These are phyloP conservation scores for Salticus scenicus DNA, from an alignment of 2,888 invertebrate species.

Conservation along the genomic window DNA sequence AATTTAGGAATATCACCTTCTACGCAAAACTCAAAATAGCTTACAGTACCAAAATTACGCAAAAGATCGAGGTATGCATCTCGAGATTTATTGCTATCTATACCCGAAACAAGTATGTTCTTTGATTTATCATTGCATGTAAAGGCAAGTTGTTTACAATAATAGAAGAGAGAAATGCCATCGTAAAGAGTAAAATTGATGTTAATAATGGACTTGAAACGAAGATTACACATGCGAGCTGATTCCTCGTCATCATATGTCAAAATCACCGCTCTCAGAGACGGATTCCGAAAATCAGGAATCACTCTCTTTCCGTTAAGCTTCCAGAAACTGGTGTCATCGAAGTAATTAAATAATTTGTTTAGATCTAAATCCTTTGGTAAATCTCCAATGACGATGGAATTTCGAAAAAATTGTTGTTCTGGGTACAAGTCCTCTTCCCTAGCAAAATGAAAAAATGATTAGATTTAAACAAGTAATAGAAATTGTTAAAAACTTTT, in stretches of 20 bases:
- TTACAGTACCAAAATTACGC: conserved; percentile 19
- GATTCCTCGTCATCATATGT: conserved; percentile 25
- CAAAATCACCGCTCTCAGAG: conserved; percentile 26
- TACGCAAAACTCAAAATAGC: conserved; percentile 28
- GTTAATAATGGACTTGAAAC: background rate
- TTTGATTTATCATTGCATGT: conserved; percentile 18
- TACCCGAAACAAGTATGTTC: conserved; percentile 19
- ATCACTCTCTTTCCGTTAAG: conserved; percentile 2
- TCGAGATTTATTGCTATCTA: conserved; percentile 8
- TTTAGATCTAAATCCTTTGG: background rate
- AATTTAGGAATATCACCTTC: conserved; percentile 28
- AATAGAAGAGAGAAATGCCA: conserved; percentile 14
- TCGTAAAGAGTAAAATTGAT: conserved; percentile 28
- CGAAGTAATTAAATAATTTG: background rate
- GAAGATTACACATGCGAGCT: conserved; percentile 1
- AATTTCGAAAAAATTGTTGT: conserved; percentile 20
- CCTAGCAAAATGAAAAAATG: background rate
- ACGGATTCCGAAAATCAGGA: background rate
- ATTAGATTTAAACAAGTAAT: no score
- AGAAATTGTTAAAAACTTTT: no score
- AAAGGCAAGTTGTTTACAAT: conserved; percentile 3
- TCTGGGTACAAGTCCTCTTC: conserved; percentile 9
- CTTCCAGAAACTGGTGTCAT: conserved; percentile 13
- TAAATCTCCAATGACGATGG: conserved; percentile 29
- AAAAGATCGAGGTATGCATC: conserved; percentile 28